A percentile compares a stretch with the other conserved stretches of the same genome.
These are phyloP conservation scores for Hoplostethus mediterraneus DNA, from an alignment of 2,797 vertebrate species.

Conservation along the genomic window DNA sequence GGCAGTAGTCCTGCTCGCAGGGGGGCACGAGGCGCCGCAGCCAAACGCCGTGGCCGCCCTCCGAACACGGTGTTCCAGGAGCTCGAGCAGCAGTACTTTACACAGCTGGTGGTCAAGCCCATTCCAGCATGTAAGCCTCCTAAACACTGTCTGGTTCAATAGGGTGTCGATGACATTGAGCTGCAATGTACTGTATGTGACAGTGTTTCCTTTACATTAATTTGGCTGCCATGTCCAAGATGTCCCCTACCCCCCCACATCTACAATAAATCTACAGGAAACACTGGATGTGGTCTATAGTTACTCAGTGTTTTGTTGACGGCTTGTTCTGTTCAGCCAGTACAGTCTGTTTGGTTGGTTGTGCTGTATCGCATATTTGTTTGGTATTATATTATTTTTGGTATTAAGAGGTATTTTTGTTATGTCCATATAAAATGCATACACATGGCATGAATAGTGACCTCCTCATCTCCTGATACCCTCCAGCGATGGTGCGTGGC, in stretches of 20 bases:
- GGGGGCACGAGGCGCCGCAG: constrained; percentile 78
- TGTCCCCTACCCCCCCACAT: no score
- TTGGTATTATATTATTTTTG: background rate
- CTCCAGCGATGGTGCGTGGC: constrained; percentile 90
- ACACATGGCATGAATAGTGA: no score
- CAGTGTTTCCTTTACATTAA: background rate
- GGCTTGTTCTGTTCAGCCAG: background rate
- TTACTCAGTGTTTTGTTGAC: background rate
- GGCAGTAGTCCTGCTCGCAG: constrained; percentile 80
- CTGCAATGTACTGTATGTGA: background rate
- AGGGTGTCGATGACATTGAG: background rate
- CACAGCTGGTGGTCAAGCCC: constrained; percentile 91
- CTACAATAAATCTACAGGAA: background rate
- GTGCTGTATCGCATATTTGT: background rate
- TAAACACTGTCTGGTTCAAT: background rate
- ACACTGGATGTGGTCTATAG: background rate
- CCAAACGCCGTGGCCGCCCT: constrained; percentile 92
- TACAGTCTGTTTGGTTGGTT: background rate
- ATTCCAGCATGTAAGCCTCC: constrained; percentile 89
- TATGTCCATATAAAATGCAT: no score
- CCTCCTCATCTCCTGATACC: no score
- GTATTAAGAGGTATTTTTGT: no score
- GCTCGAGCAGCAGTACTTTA: constrained; percentile 94
- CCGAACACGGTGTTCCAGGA: constrained; percentile 92
- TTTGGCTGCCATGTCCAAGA: background rate